Conservation (phyloP, 2,113 vertebrate genomes). For the Bos taurus region ARS-UCD2.0 NC_037347.1:42091001-42091500, state of each 20-base stretch:
- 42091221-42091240: conserved; percentile 23
- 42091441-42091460: not conserved
- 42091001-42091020: conserved; percentile 43
- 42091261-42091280: conserved; percentile 35
- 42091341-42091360: not conserved
- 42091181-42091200: conserved; percentile 10
- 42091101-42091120: conserved; percentile 52
- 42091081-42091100: conserved; percentile 43
- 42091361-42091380: not conserved
- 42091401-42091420: not conserved
- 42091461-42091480: not conserved
- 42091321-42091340: not conserved
- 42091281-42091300: conserved; percentile 11
- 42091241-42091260: conserved; percentile 29
- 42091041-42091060: conserved; percentile 34
- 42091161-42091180: conserved; percentile 42
- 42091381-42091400: not conserved
- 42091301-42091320: not conserved
- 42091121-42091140: conserved; percentile 45
- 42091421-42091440: not conserved
- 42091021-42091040: conserved; percentile 32
- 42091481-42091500: not conserved
- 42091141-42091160: conserved; percentile 62
- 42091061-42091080: conserved; percentile 50
- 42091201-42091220: conserved; percentile 48